Conservation (phyloP, 2,888 invertebrate species). For the Pheosia tremula region DNA sequence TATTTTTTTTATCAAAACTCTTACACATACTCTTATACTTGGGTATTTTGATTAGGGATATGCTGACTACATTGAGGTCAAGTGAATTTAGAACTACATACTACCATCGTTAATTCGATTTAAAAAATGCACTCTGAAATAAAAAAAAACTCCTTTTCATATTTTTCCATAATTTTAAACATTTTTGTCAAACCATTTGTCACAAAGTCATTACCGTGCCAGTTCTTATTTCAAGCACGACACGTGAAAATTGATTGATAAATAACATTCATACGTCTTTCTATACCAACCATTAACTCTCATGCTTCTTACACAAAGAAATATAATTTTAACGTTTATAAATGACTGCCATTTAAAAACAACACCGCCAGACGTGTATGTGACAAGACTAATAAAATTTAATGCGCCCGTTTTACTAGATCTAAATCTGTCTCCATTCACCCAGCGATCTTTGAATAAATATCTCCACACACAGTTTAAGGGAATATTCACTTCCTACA, state of each 20-base stretch:
- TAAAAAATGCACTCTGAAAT: too few relatives aligned
- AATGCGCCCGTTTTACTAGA: conserved; percentile 18
- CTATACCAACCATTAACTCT: not conserved
- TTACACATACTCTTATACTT: too few relatives aligned
- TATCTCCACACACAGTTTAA: conserved; percentile 23
- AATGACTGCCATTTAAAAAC: conserved; percentile 34
- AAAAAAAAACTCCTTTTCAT: too few relatives aligned
- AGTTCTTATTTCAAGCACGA: conserved; percentile 7
- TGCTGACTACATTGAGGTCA: too few relatives aligned
- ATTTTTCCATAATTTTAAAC: not conserved
- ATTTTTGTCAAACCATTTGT: not conserved
- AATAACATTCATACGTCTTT: conserved; percentile 21
- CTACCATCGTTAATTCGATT: too few relatives aligned
- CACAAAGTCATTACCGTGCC: not conserved
- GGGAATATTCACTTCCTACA: conserved; percentile 22
- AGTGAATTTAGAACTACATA: too few relatives aligned
- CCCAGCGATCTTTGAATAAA: conserved; percentile 15
- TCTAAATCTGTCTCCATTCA: conserved; percentile 33
- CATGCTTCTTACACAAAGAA: not conserved
- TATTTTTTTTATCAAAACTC: too few relatives aligned
- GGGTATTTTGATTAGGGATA: too few relatives aligned
- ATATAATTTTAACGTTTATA: conserved; percentile 23
- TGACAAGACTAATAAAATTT: conserved; percentile 37
- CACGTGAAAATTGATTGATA: conserved; percentile 25
- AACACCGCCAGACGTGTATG: conserved; percentile 29